Evolutionary conservation across 2,797 vertebrate genomes (phyloP), one percentile per base, ranked within the genome.

Genomic region (Paguma larvata): DNA sequence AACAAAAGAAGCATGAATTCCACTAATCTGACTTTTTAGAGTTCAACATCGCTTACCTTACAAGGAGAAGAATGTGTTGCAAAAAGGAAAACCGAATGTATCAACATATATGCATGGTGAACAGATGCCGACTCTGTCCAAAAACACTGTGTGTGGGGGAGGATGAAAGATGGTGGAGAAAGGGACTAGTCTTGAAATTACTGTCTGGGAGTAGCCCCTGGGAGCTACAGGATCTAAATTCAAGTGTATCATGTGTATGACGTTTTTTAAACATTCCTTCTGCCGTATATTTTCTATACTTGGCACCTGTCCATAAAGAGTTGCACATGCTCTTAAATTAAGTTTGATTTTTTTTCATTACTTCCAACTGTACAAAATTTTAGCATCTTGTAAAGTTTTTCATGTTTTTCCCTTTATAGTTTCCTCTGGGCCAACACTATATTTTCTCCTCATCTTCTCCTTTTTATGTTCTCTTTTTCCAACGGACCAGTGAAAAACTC

Each of bases 21-120:
- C 75, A 97, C 84, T 95, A 88, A 97, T 85, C 91, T 79, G 65
- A 96, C 89, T 95, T 95, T 97, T 68, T 53, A 95, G 89, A 94
- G 89, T 94, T 93, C 84, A 56, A 0, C 30, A 70, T 46, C 56
- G 89, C 89, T 96, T 46, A 53, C 83, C 73, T 84, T 67, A 21
- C 0, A 27, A 48, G 72, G 53, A 97, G 91, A 94, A 75, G 34
- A 97, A 97, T 38, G 2, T 63, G 16, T 21, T 88, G 18, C 16
- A 84, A 85, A 44, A 78, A 85, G n/a, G 18, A 91, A 89, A 87
- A 51, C 38, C 2, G 48, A 72, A 77, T 25, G 16, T 59, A 48
- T 38, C 15, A 67, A 70, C n/a, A 41, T 18, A 38, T 15, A 75
- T 46, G 48, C 32, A 34, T 18, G 51, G 79, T 5, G 44, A 88